Conservation (phyloP, 1,140 invertebrate genomes). For the Drosophila nigrodunni region DNA sequence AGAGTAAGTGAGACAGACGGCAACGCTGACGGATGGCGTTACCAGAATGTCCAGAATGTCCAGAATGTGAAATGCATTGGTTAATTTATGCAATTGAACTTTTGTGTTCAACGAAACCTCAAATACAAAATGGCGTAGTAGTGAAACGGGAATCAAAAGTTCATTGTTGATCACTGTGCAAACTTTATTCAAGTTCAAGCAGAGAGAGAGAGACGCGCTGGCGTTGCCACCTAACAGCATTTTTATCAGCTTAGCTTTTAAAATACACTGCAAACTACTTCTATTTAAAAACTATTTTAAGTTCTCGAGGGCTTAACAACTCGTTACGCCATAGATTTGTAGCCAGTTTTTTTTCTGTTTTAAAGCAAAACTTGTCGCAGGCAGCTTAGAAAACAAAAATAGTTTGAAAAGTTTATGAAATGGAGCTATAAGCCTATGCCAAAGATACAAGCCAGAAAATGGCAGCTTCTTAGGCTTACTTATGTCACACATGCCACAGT, state of each 20-base stretch:
- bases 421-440: slow-evolving; percentile 29
- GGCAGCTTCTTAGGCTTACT: slow-evolving; percentile 73
- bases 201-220: no score
- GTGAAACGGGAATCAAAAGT: background rate
- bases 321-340: slow-evolving; percentile 4
- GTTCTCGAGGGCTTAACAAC: background rate
- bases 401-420: slow-evolving; percentile 12
- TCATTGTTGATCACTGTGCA: slow-evolving; percentile 7
- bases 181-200: no score
- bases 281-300: no score
- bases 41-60: slow-evolving; percentile 4
- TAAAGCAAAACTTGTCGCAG: slow-evolving; percentile 19
- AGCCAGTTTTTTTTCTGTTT: background rate
- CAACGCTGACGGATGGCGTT: slow-evolving; percentile 13
- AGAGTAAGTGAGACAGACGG: slow-evolving; percentile 7
- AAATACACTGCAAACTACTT: no score
- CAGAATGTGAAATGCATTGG: slow-evolving; percentile 53
- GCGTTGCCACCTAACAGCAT: no score
- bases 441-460: slow-evolving; percentile 16
- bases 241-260: no score
- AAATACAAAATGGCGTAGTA: slow-evolving; percentile 2
- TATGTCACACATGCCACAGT: slow-evolving; percentile 67
- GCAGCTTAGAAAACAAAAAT: slow-evolving; percentile 1
- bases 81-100: slow-evolving; percentile 82
- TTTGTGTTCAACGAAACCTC: slow-evolving; percentile 35